Evolutionary conservation across 1,140 invertebrate species (phyloP).

Genomic region (Drosophila kikkawai): DNA sequence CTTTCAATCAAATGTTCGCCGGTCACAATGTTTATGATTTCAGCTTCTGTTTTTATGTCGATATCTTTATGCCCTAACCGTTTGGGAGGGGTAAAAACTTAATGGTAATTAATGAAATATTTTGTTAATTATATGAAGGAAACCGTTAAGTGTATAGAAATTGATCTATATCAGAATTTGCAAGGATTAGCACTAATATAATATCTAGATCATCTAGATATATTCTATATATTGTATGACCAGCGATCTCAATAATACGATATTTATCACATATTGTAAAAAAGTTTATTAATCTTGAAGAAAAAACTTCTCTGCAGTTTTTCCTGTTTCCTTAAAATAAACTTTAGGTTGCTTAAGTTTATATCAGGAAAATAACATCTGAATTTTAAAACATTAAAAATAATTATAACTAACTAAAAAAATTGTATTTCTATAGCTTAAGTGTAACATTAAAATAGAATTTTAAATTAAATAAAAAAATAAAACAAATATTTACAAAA

Average conservation of each 20-base stretch:
- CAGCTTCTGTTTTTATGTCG: conserved; percentile 18
- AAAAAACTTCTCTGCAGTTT: too few relatives aligned
- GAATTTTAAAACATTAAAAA: background rate
- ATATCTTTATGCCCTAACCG: conserved; percentile 18
- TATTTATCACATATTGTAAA: too few relatives aligned
- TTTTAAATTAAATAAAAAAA: background rate
- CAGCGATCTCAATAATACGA: too few relatives aligned
- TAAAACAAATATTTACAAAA: background rate
- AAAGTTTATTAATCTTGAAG: too few relatives aligned
- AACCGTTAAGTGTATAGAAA: background rate
- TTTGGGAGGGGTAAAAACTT: background rate
- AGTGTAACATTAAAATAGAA: too few relatives aligned
- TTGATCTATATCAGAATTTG: background rate
- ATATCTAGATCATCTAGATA: too few relatives aligned
- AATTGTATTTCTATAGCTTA: too few relatives aligned
- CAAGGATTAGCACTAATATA: background rate
- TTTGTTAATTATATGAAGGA: background rate
- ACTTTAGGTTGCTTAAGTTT: background rate
- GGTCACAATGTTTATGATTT: conserved; percentile 6
- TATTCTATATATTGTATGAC: background rate
- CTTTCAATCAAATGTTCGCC: conserved; percentile 26
- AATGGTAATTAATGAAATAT: background rate
- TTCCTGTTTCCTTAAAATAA: background rate
- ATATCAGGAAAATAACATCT: too few relatives aligned
- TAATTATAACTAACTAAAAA: too few relatives aligned